Evolutionary conservation across 2,113 vertebrate species (phyloP), one percentile per base, ranked within the genome.

Genomic region (Nothoprocta perdicaria): DNA sequence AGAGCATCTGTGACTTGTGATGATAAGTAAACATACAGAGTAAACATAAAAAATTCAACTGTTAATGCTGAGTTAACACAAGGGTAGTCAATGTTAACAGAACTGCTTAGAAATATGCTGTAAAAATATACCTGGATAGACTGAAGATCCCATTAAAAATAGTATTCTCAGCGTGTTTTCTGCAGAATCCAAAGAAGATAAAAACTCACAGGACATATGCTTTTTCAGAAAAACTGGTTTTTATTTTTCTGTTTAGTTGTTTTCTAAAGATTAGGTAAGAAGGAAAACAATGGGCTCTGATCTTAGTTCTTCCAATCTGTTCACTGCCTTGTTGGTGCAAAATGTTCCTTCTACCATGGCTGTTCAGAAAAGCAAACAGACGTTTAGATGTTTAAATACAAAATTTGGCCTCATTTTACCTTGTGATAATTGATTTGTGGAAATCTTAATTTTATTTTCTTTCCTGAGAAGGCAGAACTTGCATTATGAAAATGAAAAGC

Each of bases 51-150:
- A 33, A 40, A 31, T 7, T 14, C 27, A 60, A 40, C 33, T 66
- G 29, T 69, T 73, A 92, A 80, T 41, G 63, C 46, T 85, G 29
- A 68, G 62, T 86, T 92, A 86, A 61, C 53, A 67, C 24, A 22
- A 33, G 23, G 23, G 73, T 84, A 80, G 78, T 74, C 50, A 71
- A 8, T 52, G 65, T 62, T 63, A 88, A 72, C 38, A 57, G 65
- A 88, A 63, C 46, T 80, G 33, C 52, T 67, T 31, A 83, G 86
- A 31, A 85, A 77, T 91, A 80, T 55, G 24, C 33, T 60, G 8
- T 90, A 75, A 74, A 82, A 41, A 33, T 2, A 0, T 5, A 50
- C 27, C 27, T 80, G 63, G 21, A 46, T 75, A 40, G 60, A 33
- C 52, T 71, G 23, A 14, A 41, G 61, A 67, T 43, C 62, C 38